Evolutionary conservation across 2,797 vertebrate species (phyloP).

Genomic region (Parotocinclus haroldoi): DNA sequence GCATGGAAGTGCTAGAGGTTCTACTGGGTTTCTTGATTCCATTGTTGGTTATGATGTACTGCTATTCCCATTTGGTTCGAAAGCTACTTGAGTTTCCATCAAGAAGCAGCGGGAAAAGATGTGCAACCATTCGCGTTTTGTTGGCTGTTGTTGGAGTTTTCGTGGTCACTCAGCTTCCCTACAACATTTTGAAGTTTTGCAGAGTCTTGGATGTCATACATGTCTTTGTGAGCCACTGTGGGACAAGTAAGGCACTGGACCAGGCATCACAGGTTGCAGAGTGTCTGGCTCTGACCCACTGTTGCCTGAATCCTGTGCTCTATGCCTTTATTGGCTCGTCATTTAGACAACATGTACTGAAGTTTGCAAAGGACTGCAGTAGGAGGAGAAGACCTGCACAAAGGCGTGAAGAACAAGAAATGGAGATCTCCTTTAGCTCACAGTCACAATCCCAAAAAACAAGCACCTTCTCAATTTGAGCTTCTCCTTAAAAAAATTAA

Average conservation of each 20-base stretch:
- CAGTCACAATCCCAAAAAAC: conserved; percentile 60
- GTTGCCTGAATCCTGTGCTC: conserved; percentile 89
- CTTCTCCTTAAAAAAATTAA: not conserved
- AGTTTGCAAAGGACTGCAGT: conserved; percentile 73
- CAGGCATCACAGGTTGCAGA: conserved; percentile 78
- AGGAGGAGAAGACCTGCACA: conserved; percentile 45
- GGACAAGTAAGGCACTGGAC: conserved; percentile 78
- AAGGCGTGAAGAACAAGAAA: conserved; percentile 43
- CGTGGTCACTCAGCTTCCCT: conserved; percentile 86
- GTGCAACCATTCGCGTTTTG: conserved; percentile 76
- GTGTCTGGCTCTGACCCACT: conserved; percentile 82
- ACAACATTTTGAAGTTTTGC: conserved; percentile 83
- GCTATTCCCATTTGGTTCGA: conserved; percentile 74
- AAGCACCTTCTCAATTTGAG: conserved; percentile 68
- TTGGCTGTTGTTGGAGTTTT: conserved; percentile 80
- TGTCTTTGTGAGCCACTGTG: conserved; percentile 76
- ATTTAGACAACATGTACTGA: conserved; percentile 78
- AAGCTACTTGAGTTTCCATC: conserved; percentile 67
- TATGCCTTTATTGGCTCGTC: conserved; percentile 83
- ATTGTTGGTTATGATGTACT: conserved; percentile 81
- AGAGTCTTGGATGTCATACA: conserved; percentile 78
- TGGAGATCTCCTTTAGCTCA: conserved; percentile 66
- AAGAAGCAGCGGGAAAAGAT: conserved; percentile 67
- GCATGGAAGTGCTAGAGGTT: conserved; percentile 81
- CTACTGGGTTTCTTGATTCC: conserved; percentile 82